Base-by-base conservation (phyloP, 2,113 vertebrate genomes). In the Hyperoodon ampullatus region DNA sequence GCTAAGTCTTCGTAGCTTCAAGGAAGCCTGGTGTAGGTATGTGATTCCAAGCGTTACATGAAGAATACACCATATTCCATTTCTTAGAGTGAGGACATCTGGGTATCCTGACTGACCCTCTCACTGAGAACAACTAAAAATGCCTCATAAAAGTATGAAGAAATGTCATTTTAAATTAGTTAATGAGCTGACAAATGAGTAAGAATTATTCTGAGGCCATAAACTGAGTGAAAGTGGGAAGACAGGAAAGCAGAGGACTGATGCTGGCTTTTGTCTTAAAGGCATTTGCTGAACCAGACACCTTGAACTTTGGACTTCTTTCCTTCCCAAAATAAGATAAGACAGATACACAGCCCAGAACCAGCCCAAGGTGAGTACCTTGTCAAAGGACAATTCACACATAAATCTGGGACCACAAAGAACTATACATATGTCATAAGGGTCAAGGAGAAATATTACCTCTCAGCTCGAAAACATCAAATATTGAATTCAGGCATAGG, bases 181-280 rank as follows among this genome's bases (percentile, higher is more conserved):
- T 42, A 88, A 68, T 90, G 55, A 66, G 10, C 26, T 16, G 2
- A 35, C 26, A 55, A 30, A 33, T 87, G 24, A 82, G 14, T 30
- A 60, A 78, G n/a, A 26, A 55, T 53, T 81, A 70, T 63, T 94
- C 18, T 61, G 88, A 80, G 70, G 35, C 6, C 21, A 50, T 90
- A 90, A 87, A 33, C 18, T 35, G 60, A 35, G 28, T 61, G 28
- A 80, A 63, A 47, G 2, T 26, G 28, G 30, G 15, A 88, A 96
- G 10, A 7, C 18, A 13, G 50, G 8, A n/a, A 60, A 72, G 26
- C 60, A 87, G 24, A 61, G 39, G 6, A 13, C 12, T 35, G 12
- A 44, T n/a, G 16, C 0, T 71, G n/a, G 6, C 9, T 92, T 87
- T 95, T 85, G 7, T 90, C 30, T 61, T 66, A 55, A 92, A 81